Percentiles rank a stretch among this genome's conserved stretches.
Evolutionary conservation across 2,888 invertebrate genomes (phyloP).

Genomic region (Punctoribates punctum): DNA sequence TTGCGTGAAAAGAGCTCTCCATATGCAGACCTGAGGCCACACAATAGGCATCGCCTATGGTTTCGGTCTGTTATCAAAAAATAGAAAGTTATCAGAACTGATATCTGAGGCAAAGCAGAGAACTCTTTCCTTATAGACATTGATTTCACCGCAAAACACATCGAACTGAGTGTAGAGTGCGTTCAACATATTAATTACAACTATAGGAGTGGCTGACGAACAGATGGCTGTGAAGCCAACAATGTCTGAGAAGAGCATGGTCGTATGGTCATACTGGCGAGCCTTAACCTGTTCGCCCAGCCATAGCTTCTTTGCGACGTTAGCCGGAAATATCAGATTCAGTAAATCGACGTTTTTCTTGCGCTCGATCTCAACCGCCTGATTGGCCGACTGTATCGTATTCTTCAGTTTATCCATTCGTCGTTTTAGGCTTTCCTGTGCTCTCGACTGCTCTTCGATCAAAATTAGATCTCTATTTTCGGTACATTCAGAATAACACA

Average conservation of each 20-base stretch:
- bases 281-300: slow-evolving; percentile 86
- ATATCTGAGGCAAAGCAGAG: background rate
- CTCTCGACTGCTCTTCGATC: slow-evolving; percentile 90
- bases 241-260: slow-evolving; percentile 93
- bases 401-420: slow-evolving; percentile 92
- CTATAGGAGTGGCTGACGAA: slow-evolving; percentile 88
- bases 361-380: slow-evolving; percentile 84
- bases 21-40: slow-evolving; percentile 89
- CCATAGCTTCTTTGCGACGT: slow-evolving; percentile 90
- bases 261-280: slow-evolving; percentile 86
- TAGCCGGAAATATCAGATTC: slow-evolving; percentile 89
- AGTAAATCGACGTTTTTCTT: slow-evolving; percentile 91
- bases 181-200: slow-evolving; percentile 92
- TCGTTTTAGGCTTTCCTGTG: slow-evolving; percentile 79
- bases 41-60: slow-evolving; percentile 93
- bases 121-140: slow-evolving; percentile 76
- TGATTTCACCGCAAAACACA: slow-evolving; percentile 81
- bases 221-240: slow-evolving; percentile 95
- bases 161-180: slow-evolving; percentile 90
- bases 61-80: slow-evolving; percentile 68
- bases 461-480: slow-evolving; percentile 76
- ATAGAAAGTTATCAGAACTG: background rate
- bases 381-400: slow-evolving; percentile 86
- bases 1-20: slow-evolving; percentile 79
- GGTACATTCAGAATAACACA: too few relatives aligned